A percentile compares a stretch with the other conserved stretches of the same genome.
Conservation (phyloP, 1,140 invertebrate species). For the Aphidius gifuensis region DNA sequence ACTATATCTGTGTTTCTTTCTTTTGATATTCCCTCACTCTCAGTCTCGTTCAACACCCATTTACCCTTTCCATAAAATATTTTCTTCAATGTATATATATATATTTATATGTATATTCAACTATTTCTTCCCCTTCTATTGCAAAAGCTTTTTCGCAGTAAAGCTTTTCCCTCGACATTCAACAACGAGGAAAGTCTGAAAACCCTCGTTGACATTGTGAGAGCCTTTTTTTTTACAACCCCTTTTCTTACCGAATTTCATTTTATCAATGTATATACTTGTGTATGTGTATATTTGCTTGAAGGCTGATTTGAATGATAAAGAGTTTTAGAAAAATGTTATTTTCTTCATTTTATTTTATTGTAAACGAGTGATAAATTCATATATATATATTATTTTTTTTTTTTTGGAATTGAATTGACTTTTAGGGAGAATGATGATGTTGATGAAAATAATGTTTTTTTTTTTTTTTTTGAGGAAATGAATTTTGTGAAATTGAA, state of each 20-base stretch:
- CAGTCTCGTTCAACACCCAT: too few species aligned
- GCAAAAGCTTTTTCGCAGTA: slow-evolving; percentile 13
- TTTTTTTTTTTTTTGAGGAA: slow-evolving; percentile 7
- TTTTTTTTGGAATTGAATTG: too few species aligned
- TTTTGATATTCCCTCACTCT: too few species aligned
- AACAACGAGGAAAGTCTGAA: not conserved
- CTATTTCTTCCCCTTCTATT: slow-evolving; percentile 33
- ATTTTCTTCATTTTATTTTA: too few species aligned
- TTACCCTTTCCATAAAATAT: too few species aligned
- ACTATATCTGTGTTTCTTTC: too few species aligned
- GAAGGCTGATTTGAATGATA: not conserved
- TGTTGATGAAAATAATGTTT: slow-evolving; percentile 5
- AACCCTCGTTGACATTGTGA: slow-evolving; percentile 33
- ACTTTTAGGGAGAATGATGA: not conserved
- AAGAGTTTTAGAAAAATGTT: too few species aligned
- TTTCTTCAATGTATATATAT: too few species aligned
- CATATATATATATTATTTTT: too few species aligned
- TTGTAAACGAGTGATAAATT: too few species aligned
- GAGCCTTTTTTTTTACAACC: not conserved
- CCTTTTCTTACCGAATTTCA: not conserved
- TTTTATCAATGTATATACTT: not conserved
- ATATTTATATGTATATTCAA: too few species aligned
- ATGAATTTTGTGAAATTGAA: too few species aligned
- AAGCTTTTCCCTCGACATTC: slow-evolving; percentile 28
- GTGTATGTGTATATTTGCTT: not conserved